These are phyloP conservation scores for Miniopterus natalensis DNA, from an alignment of 2,113 vertebrate genomes.

Conservation along the genomic window DNA sequence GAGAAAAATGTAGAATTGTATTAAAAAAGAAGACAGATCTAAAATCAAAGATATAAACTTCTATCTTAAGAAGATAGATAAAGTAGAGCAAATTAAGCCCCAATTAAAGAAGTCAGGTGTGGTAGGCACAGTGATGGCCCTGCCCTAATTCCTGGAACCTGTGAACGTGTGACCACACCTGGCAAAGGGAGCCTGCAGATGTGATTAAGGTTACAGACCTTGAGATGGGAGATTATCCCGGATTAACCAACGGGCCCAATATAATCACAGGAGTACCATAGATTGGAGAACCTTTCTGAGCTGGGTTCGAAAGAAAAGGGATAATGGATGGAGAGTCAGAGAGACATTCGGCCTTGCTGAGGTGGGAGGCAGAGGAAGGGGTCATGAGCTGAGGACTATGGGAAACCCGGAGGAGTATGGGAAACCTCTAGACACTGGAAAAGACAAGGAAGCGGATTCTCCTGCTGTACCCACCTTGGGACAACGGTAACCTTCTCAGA, in stretches of 20 bases:
- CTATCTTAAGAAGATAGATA: not conserved
- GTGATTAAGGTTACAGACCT: not conserved
- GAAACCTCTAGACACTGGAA: not conserved
- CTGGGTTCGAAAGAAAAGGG: not conserved
- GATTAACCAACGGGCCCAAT: too few relatives aligned
- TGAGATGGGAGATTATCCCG: not conserved
- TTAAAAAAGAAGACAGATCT: too few relatives aligned
- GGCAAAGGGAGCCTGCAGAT: not conserved
- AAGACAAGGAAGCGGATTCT: not conserved
- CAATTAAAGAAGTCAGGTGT: not conserved
- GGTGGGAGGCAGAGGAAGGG: not conserved
- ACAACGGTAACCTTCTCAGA: not conserved
- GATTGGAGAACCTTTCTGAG: not conserved
- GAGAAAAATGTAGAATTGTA: not conserved
- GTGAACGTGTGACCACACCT: not conserved
- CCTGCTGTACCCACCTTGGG: not conserved
- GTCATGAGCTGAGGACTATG: not conserved
- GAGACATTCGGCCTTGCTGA: not conserved
- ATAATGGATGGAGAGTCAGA: not conserved
- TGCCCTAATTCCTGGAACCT: not conserved
- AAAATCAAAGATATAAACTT: not conserved
- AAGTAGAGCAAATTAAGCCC: not conserved
- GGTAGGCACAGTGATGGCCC: not conserved
- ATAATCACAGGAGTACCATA: not conserved
- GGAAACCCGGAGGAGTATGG: not conserved